Evolutionary conservation across 1,140 invertebrate species (phyloP).

Genomic region (Nomia melanderi): DNA sequence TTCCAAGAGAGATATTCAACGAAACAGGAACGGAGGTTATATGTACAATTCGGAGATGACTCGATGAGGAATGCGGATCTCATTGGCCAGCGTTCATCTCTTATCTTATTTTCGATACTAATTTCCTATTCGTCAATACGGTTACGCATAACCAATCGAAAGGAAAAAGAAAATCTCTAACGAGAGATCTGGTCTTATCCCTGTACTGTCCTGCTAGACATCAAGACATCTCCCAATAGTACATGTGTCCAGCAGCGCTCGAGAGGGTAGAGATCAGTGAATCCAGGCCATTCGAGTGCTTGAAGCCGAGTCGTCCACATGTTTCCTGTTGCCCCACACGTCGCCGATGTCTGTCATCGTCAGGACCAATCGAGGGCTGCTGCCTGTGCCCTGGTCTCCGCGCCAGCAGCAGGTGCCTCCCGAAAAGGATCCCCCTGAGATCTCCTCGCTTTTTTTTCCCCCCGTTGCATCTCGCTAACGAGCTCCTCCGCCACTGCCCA

Average conservation of each 20-base stretch:
- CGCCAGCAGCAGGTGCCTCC: constrained; percentile 57
- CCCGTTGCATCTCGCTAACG: constrained; percentile 23
- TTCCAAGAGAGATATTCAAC: too few species aligned
- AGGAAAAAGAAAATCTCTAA: too few species aligned
- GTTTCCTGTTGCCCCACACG: constrained; percentile 42
- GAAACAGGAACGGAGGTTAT: too few species aligned
- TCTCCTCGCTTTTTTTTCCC: constrained; percentile 57
- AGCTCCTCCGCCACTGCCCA: constrained; percentile 18
- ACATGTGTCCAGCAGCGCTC: not conserved
- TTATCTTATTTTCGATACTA: too few species aligned
- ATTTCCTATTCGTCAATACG: too few species aligned
- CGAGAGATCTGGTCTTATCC: too few species aligned
- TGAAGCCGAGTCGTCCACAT: constrained; percentile 5
- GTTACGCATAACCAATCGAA: too few species aligned
- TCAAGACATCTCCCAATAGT: too few species aligned
- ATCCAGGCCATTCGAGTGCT: not conserved
- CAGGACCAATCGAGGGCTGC: constrained; percentile 8
- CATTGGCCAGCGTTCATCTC: too few species aligned
- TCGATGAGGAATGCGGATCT: too few species aligned
- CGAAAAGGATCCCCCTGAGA: constrained; percentile 54
- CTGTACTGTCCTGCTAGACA: too few species aligned
- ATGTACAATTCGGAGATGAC: too few species aligned
- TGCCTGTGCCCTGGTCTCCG: not conserved
- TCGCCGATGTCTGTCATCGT: constrained; percentile 35
- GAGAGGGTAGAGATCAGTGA: not conserved